Percentiles rank a stretch among this genome's conserved stretches.
phyloP scores from a whole-genome alignment of 1,140 invertebrate species.

The Hyposmocoma kahamanoa region DNA sequence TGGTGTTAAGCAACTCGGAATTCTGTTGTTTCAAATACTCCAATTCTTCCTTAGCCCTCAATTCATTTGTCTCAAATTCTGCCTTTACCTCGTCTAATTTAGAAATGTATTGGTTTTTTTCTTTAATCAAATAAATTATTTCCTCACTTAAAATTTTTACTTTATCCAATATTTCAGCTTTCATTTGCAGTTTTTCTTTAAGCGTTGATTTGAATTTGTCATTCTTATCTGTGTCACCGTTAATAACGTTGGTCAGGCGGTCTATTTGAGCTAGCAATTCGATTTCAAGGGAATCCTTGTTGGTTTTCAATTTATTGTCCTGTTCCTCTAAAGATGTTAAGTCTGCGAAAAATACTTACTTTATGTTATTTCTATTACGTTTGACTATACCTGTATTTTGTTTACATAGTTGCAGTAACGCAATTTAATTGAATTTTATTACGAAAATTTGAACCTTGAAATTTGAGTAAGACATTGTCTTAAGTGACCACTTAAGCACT shows the following conservation, averaged over 20 bases:
- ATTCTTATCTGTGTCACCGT: slow-evolving; percentile 7
- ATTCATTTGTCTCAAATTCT: slow-evolving; percentile 11
- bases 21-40: slow-evolving; percentile 25
- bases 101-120: slow-evolving; percentile 15
- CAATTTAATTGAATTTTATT: too few species aligned
- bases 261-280: slow-evolving; percentile 22
- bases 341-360: slow-evolving; percentile 23
- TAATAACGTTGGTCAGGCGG: slow-evolving; percentile 15
- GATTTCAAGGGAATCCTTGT: slow-evolving; percentile 23
- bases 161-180: slow-evolving; percentile 20
- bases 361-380: too few species aligned
- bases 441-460: too few species aligned
- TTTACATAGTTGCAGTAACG: too few species aligned
- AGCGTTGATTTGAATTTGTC: slow-evolving; percentile 17
- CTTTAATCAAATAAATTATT: slow-evolving; percentile 16
- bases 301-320: slow-evolving; percentile 31
- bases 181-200: slow-evolving; percentile 17
- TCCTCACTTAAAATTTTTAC: slow-evolving; percentile 16
- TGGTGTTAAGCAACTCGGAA: slow-evolving; percentile 13
- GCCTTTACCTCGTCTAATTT: slow-evolving; percentile 5
- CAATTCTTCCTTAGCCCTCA: slow-evolving; percentile 6
- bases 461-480: too few species aligned
- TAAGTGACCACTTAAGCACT: too few species aligned
- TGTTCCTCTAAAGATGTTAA: slow-evolving; percentile 18
- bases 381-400: too few species aligned